Percentiles rank a stretch among this genome's conserved stretches.
phyloP scores from a whole-genome alignment of 2,113 vertebrate genomes.

The Aptenodytes patagonicus region DNA sequence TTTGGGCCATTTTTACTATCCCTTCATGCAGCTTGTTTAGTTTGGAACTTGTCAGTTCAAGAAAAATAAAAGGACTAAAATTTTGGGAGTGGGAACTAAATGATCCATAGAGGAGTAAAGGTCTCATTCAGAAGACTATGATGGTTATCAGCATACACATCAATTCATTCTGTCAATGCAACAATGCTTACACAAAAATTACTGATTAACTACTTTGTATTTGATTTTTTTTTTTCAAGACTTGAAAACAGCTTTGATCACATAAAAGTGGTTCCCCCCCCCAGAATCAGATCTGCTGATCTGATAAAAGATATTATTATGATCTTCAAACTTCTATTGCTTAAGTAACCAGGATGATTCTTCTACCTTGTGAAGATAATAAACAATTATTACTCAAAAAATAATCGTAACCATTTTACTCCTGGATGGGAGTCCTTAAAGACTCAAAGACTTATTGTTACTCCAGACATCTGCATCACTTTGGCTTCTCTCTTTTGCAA shows the following conservation, averaged over 20 bases:
- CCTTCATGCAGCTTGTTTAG: not conserved
- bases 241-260: not conserved
- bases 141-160: not conserved
- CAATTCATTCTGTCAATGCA: not conserved
- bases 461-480: not conserved
- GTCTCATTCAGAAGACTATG: not conserved
- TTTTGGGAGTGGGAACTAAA: not conserved
- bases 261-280: not conserved
- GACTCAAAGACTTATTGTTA: not conserved
- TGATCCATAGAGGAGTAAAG: not conserved
- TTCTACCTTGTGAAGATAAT: not conserved
- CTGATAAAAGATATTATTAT: not conserved
- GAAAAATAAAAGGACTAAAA: not conserved
- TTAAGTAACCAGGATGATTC: not conserved
- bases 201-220: not conserved
- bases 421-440: not conserved
- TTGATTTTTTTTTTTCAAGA: not conserved
- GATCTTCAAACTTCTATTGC: not conserved
- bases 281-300: not conserved
- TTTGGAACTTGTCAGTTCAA: not conserved
- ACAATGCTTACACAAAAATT: not conserved
- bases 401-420: not conserved
- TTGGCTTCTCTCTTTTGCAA: not conserved
- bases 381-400: not conserved
- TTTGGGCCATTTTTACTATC: not conserved